These are phyloP conservation scores for Noctua pronuba DNA, from an alignment of 2,888 invertebrate genomes.

Conservation along the genomic window DNA sequence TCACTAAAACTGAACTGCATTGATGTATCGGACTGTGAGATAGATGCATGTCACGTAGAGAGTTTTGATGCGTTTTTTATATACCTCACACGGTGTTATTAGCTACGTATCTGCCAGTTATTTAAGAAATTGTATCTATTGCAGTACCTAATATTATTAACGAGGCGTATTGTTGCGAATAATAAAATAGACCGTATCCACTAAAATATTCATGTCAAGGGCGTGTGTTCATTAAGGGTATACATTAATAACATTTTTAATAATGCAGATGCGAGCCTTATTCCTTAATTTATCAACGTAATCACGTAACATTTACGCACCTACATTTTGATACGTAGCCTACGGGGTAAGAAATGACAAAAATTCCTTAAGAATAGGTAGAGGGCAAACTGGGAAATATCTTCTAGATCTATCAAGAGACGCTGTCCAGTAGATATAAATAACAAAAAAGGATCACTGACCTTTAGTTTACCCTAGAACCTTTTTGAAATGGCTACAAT, in stretches of 20 bases:
- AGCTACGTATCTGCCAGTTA: not conserved
- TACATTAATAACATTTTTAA: not conserved
- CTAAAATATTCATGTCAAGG: conserved; percentile 31
- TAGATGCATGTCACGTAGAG: conserved; percentile 61
- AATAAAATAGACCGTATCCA: not conserved
- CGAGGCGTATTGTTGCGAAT: conserved; percentile 8
- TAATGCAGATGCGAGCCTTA: not conserved
- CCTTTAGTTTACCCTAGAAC: not conserved
- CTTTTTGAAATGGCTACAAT: not conserved
- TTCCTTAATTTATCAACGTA: not conserved
- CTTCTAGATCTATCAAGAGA: conserved; percentile 18
- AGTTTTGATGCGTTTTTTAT: conserved; percentile 1
- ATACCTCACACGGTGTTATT: not conserved
- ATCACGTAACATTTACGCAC: not conserved
- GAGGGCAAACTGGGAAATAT: not conserved
- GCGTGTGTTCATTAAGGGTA: conserved; percentile 14
- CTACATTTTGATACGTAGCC: not conserved
- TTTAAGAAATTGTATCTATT: not conserved
- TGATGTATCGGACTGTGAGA: conserved; percentile 72
- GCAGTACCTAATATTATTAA: too few species aligned
- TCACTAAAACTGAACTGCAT: conserved; percentile 77
- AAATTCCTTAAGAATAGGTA: not conserved
- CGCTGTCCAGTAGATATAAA: conserved; percentile 1
- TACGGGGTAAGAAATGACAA: not conserved
- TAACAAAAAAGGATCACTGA: not conserved